Percentiles rank a stretch among this genome's conserved stretches.
Conservation (phyloP, 2,113 vertebrate species). For the Larimichthys crocea region DNA sequence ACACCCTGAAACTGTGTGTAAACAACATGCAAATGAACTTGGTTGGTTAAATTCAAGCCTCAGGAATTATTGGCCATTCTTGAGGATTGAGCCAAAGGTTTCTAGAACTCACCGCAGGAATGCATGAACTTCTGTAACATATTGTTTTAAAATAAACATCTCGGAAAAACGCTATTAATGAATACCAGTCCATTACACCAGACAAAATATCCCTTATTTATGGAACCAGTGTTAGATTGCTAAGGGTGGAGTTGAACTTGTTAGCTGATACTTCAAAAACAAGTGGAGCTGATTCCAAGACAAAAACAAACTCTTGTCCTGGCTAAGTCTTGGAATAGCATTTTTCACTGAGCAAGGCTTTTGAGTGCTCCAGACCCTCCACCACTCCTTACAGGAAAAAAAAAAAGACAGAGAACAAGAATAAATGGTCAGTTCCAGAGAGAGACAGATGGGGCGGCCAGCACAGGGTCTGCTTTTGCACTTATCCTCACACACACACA, state of each 20-base stretch:
- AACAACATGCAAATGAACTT: slow-evolving; percentile 23
- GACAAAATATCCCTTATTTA: slow-evolving; percentile 67
- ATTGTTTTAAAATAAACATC: slow-evolving; percentile 59
- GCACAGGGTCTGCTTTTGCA: slow-evolving; percentile 69
- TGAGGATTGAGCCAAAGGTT: slow-evolving; percentile 29
- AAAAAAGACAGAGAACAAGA: slow-evolving; percentile 47
- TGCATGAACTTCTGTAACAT: slow-evolving; percentile 37
- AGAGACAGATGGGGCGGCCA: slow-evolving; percentile 46
- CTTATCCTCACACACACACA: slow-evolving; percentile 57
- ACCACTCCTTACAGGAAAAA: slow-evolving; percentile 19
- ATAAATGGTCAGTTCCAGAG: slow-evolving; percentile 59
- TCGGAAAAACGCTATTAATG: slow-evolving; percentile 62
- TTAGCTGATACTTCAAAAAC: slow-evolving; percentile 65
- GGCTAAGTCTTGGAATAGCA: slow-evolving; percentile 64
- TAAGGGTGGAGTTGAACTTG: slow-evolving; percentile 49
- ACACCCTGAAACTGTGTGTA: slow-evolving; percentile 5
- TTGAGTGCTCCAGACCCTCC: slow-evolving; percentile 32
- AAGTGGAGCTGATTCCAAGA: slow-evolving; percentile 54
- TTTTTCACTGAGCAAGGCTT: slow-evolving; percentile 52
- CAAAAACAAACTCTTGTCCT: slow-evolving; percentile 67
- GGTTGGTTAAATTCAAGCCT: slow-evolving; percentile 20
- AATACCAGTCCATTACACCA: slow-evolving; percentile 41
- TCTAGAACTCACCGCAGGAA: slow-evolving; percentile 44
- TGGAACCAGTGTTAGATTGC: slow-evolving; percentile 51
- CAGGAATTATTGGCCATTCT: slow-evolving; percentile 24